These are phyloP conservation scores for Heptranchias perlo DNA, from an alignment of 2,113 vertebrate genomes.

Conservation along the genomic window DNA sequence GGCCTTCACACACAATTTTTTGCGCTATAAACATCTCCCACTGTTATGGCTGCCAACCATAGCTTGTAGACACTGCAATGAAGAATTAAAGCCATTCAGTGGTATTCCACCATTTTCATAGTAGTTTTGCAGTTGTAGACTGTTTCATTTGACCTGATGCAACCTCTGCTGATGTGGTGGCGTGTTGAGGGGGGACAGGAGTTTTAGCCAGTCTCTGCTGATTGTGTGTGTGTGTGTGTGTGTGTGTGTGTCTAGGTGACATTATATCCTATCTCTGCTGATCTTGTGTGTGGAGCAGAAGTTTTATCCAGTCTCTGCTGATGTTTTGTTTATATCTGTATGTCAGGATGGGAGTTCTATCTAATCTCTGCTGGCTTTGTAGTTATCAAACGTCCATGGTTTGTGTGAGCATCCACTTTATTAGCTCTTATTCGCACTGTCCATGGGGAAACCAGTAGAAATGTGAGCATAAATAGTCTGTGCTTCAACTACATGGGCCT, in stretches of 20 bases:
- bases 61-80: neutral
- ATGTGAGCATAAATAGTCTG: too few relatives aligned
- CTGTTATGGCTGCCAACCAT: neutral
- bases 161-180: neutral
- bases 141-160: neutral
- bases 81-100: neutral
- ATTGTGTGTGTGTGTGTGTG: neutral
- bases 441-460: too few relatives aligned
- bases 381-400: too few relatives aligned
- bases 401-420: too few relatives aligned
- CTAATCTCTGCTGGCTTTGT: too few relatives aligned
- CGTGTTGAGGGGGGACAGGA: neutral
- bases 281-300: neutral
- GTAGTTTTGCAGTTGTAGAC: neutral
- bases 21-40: neutral
- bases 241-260: neutral
- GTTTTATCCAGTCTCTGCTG: neutral
- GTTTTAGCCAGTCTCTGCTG: neutral
- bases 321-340: too few relatives aligned
- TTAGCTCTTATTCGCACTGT: too few relatives aligned
- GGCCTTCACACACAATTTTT: neutral
- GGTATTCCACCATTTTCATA: neutral
- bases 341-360: too few relatives aligned
- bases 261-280: neutral
- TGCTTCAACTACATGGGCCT: too few relatives aligned